These are phyloP conservation scores for Serilophus lunatus DNA, from an alignment of 2,113 vertebrate genomes.

Conservation along the genomic window DNA sequence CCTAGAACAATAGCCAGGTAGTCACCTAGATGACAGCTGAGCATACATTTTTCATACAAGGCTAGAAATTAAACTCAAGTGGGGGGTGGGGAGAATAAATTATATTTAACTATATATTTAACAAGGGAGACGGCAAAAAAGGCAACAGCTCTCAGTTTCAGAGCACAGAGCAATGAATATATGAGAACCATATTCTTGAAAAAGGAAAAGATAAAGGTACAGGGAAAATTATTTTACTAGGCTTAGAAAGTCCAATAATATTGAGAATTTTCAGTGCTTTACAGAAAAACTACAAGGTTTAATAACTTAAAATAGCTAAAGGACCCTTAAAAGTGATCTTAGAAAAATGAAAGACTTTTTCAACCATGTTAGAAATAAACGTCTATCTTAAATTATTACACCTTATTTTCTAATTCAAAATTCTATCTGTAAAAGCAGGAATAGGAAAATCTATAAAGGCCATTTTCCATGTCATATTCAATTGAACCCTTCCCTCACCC, in stretches of 20 bases:
- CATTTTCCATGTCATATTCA: not conserved
- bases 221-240: not conserved
- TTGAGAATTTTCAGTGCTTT: not conserved
- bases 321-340: not conserved
- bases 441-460: not conserved
- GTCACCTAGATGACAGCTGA: not conserved
- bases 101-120: not conserved
- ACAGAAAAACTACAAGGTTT: not conserved
- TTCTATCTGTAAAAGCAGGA: not conserved
- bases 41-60: not conserved
- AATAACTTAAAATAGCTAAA: not conserved
- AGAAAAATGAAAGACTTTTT: not conserved
- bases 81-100: not conserved
- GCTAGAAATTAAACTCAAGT: not conserved
- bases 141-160: not conserved
- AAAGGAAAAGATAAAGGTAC: not conserved
- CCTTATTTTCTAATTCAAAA: not conserved
- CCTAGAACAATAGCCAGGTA: not conserved
- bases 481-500: not conserved
- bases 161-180: not conserved
- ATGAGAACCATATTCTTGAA: not conserved
- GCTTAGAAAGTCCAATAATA: not conserved
- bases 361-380: not conserved
- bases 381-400: not conserved
- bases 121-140: not conserved